phyloP scores from a whole-genome alignment of 2,113 vertebrate species.

The Cyanoderma ruficeps region DNA sequence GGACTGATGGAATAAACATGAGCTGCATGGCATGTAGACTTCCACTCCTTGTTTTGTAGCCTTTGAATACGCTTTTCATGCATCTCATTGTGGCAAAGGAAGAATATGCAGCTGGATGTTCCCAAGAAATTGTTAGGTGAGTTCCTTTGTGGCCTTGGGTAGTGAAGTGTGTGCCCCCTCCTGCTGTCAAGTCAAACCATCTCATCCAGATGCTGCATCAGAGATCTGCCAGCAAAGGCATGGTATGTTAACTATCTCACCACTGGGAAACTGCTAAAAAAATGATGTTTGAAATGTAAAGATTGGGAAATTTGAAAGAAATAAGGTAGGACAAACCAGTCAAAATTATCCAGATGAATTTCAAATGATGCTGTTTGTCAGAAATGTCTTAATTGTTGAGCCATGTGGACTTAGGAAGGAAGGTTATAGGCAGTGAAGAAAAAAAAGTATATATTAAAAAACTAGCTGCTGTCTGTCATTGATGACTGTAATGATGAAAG shows the following conservation, averaged over 20 bases:
- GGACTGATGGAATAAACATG: background rate
- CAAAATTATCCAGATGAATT: background rate
- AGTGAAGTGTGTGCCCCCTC: background rate
- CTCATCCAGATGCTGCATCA: slow-evolving; percentile 36
- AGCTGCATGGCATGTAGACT: background rate
- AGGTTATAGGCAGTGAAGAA: background rate
- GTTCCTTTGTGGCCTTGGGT: background rate
- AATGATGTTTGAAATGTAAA: background rate
- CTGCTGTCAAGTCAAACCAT: background rate
- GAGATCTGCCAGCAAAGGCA: slow-evolving; percentile 47
- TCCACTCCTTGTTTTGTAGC: slow-evolving; percentile 65
- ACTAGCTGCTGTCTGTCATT: background rate
- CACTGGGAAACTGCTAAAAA: background rate
- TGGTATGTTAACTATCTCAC: slow-evolving; percentile 18
- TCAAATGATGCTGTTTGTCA: background rate
- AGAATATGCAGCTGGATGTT: slow-evolving; percentile 64
- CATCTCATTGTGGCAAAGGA: slow-evolving; percentile 87
- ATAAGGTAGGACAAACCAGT: background rate
- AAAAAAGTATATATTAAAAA: background rate
- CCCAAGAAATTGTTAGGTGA: slow-evolving; percentile 86
- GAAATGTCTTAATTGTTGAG: background rate
- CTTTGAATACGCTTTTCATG: slow-evolving; percentile 90
- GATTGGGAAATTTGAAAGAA: background rate
- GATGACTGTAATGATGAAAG: background rate
- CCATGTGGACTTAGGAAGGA: background rate